Evolutionary conservation across 2,797 vertebrate species (phyloP), one percentile per base, ranked within the genome.

Genomic region (Notolabrus celidotus): DNA sequence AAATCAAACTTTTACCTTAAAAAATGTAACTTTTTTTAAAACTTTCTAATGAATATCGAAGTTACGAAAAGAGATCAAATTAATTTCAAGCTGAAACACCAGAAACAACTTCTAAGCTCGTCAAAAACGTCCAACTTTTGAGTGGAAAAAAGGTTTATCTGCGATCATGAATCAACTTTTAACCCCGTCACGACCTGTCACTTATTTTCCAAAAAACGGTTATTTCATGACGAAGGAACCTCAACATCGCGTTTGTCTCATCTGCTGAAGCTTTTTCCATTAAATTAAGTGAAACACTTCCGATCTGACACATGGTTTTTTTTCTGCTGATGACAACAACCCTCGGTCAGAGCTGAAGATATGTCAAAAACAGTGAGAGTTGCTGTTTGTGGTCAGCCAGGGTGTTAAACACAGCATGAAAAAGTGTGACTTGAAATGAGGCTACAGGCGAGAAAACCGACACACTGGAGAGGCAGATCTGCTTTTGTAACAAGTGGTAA

Each of bases 331-430:
- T 64, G 67, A 70, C 55, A 61, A 58, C 67, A 39, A 20, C 22
- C 41, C 46, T 69, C 10, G 20, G 58, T 75, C 63, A 51, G 63
- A 52, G 5, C 16, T 51, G 67, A 22, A 42, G 14, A 68, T 25
- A 15, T 54, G 47, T 71, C 34, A 27, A 62, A 15, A 8, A 46
- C 15, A 36, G 20, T 53, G 76, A 83, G 55, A 80, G 70, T 55
- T 31, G 33, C 27, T 63, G 14, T 74, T 73, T 91, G 88, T 88
- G 88, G 88, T 86, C 84, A 79, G 63, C 67, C 63, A 57, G 71
- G 33, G 86, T 88, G 89, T 91, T 88, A 91, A 88, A 89, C 84
- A 20, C 87, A 89, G 62, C 3, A 23, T 42, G 25, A 42, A 47
- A 34, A 71, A 42, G 75, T 65, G 74, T 61, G 56, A 76, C 41